Conservation (phyloP, 2,113 vertebrate genomes). For the Columba livia region DNA sequence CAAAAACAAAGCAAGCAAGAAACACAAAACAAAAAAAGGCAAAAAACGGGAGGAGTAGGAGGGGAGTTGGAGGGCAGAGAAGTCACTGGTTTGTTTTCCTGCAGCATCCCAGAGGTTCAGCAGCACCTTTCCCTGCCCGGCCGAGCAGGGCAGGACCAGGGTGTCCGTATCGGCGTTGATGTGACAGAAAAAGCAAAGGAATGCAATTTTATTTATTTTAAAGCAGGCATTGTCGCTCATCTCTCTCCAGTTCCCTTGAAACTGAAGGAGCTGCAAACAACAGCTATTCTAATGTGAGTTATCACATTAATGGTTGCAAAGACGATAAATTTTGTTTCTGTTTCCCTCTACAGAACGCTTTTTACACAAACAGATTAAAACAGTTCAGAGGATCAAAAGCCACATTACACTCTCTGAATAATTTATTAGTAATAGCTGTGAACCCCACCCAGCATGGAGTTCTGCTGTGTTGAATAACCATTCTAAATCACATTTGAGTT, state of each 20-base stretch:
- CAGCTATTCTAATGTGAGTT: not conserved
- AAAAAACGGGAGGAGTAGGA: accelerated
- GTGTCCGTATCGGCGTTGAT: accelerated
- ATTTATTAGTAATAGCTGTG: not conserved
- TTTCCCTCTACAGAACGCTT: not conserved
- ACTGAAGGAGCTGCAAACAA: not conserved
- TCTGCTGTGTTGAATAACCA: not conserved
- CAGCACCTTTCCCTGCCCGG: accelerated
- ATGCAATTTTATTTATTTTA: not conserved
- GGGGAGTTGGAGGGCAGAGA: not conserved
- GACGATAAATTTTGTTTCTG: not conserved
- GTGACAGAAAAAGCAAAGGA: not conserved
- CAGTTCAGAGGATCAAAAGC: not conserved
- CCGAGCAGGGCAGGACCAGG: too few relatives aligned
- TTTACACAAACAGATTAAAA: not conserved
- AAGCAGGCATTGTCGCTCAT: not conserved
- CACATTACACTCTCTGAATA: not conserved
- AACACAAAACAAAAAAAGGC: too few relatives aligned
- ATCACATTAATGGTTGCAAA: not conserved
- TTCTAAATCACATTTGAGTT: not conserved
- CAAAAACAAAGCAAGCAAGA: not conserved
- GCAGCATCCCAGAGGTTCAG: not conserved
- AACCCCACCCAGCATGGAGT: not conserved
- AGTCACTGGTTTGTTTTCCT: accelerated
- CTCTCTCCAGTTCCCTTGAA: not conserved